Percentiles rank a stretch among this genome's conserved stretches.
phyloP scores from a whole-genome alignment of 2,888 invertebrate genomes.

The Isotomurus palustris region DNA sequence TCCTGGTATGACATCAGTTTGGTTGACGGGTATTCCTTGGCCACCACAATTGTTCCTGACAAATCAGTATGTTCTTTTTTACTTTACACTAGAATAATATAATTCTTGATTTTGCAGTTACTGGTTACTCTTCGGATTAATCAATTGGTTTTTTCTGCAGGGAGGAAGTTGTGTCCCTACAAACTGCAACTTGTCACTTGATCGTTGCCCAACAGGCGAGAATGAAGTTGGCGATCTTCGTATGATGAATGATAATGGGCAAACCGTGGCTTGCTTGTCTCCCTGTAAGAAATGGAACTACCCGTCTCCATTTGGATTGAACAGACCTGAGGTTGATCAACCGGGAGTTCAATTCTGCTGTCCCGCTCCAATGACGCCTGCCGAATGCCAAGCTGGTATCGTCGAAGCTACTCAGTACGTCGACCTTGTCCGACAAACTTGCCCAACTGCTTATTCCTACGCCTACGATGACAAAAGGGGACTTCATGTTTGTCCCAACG shows the following conservation, averaged over 20 bases:
- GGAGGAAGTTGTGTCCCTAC: slow-evolving; percentile 12
- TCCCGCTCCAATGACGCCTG: slow-evolving; percentile 50
- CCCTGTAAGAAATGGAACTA: slow-evolving; percentile 27
- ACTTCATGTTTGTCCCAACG: slow-evolving; percentile 26
- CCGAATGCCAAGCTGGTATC: slow-evolving; percentile 50
- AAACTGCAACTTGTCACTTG: slow-evolving; percentile 6
- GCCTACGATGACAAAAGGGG: slow-evolving; percentile 53
- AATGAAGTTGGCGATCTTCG: slow-evolving; percentile 14
- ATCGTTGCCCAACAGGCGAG: slow-evolving; percentile 12
- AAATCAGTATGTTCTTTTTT: background rate
- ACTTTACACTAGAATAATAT: background rate
- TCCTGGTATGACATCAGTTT: slow-evolving; percentile 55
- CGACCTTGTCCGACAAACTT: slow-evolving; percentile 52
- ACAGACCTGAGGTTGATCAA: slow-evolving; percentile 3
- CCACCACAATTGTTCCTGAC: slow-evolving; percentile 41
- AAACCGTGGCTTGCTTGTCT: slow-evolving; percentile 11
- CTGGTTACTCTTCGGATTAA: background rate
- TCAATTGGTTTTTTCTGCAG: slow-evolving; percentile 1
- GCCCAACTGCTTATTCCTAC: slow-evolving; percentile 56
- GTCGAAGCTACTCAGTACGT: slow-evolving; percentile 51
- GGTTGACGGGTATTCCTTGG: slow-evolving; percentile 54
- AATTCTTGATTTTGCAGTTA: background rate
- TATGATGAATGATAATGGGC: slow-evolving; percentile 9
- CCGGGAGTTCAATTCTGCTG: slow-evolving; percentile 52
- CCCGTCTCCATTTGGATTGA: slow-evolving; percentile 21